A percentile compares a stretch with the other conserved stretches of the same genome.
These are phyloP conservation scores for Nemopilema nomurai DNA, from an alignment of 30 jellyfish, hydroid and myxozoan species.

Conservation along the genomic window DNA sequence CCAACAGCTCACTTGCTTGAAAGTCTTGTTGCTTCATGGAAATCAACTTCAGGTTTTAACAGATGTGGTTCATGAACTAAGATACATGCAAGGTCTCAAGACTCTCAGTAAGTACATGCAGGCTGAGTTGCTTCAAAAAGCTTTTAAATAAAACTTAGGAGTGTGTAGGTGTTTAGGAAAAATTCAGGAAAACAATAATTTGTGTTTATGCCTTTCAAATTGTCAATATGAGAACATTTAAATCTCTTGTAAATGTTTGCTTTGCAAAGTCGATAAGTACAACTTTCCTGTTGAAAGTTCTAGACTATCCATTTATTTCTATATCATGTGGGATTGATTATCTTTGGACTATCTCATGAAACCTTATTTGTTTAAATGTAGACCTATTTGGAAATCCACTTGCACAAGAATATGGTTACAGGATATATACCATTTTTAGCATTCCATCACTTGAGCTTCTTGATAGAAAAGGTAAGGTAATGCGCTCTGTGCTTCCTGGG, in stretches of 20 bases:
- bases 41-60: conserved; percentile 58
- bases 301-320: no score
- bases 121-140: not conserved
- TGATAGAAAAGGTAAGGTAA: conserved; percentile 69
- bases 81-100: conserved; percentile 58
- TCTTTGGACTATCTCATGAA: no score
- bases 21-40: conserved; percentile 63
- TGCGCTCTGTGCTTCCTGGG: no score
- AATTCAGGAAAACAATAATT: no score
- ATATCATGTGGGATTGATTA: no score
- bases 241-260: no score
- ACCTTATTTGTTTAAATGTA: conserved; percentile 7
- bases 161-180: no score
- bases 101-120: conserved; percentile 49
- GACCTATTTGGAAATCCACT: conserved; percentile 80
- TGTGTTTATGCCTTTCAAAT: no score
- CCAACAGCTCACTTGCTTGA: conserved; percentile 61
- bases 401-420: conserved; percentile 71
- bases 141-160: not conserved
- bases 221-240: no score
- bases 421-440: conserved; percentile 44
- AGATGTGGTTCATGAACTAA: conserved; percentile 73
- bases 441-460: conserved; percentile 56
- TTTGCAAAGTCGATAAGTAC: no score
- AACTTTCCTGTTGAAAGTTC: no score